A percentile compares a stretch with the other conserved stretches of the same genome.
Evolutionary conservation across 2,113 vertebrate genomes (phyloP).

Genomic region (Mormoops blainvillei): DNA sequence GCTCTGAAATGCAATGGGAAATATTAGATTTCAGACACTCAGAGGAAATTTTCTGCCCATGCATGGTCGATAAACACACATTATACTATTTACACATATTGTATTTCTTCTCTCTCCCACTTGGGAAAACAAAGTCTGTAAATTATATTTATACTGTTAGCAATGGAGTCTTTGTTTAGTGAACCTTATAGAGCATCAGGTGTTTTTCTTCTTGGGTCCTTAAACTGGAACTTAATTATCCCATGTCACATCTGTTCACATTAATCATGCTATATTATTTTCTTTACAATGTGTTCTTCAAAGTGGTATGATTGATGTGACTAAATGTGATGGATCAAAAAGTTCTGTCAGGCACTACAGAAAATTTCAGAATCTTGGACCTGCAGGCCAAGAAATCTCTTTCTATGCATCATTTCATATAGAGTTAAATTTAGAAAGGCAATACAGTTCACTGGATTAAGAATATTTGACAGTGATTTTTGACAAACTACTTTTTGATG

Average conservation of each 20-base stretch:
- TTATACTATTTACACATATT: constrained; percentile 14
- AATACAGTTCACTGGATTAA: constrained; percentile 39
- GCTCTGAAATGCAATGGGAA: constrained; percentile 12
- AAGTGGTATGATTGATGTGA: constrained; percentile 23
- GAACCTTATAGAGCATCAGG: constrained; percentile 26
- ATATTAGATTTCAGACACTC: constrained; percentile 29
- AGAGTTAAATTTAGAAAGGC: constrained; percentile 43
- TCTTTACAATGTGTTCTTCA: constrained; percentile 2
- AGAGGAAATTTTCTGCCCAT: constrained; percentile 3
- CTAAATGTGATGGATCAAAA: neutral
- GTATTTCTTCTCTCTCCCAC: constrained; percentile 4
- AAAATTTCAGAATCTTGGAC: constrained; percentile 22
- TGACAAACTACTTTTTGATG: constrained; percentile 50
- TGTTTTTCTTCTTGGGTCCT: constrained; percentile 44
- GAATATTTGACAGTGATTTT: constrained; percentile 47
- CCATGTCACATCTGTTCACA: constrained; percentile 38
- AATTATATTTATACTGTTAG: constrained; percentile 13
- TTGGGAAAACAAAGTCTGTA: neutral
- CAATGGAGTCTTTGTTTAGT: neutral
- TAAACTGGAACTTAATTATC: constrained; percentile 43
- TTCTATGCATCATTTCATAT: neutral
- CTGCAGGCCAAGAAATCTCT: neutral
- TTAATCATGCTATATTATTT: constrained; percentile 40
- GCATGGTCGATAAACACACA: neutral
- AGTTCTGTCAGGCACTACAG: neutral